These are phyloP conservation scores for Leucoraja ocellata DNA, from an alignment of 2,797 vertebrate genomes.

Conservation along the genomic window DNA sequence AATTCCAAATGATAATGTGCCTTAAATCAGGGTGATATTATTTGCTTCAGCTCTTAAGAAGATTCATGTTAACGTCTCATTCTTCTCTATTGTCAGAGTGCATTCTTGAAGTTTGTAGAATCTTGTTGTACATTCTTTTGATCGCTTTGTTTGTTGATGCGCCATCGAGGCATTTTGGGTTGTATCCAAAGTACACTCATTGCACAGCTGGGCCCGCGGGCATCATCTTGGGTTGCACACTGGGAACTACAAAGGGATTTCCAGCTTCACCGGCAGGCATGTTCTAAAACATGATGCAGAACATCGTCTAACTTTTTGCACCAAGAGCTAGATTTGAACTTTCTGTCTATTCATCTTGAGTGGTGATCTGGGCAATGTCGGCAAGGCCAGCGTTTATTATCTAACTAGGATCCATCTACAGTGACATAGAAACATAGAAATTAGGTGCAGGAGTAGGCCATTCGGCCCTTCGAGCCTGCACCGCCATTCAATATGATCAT, in stretches of 20 bases:
- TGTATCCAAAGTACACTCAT: slow-evolving; percentile 27
- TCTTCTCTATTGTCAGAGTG: background rate
- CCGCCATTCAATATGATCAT: too few relatives aligned
- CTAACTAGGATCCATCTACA: too few relatives aligned
- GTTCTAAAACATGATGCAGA: background rate
- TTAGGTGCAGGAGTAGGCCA: too few relatives aligned
- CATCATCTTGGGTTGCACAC: background rate
- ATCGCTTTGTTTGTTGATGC: slow-evolving; percentile 24
- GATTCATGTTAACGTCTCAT: background rate
- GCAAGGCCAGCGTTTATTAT: too few relatives aligned
- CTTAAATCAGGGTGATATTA: background rate
- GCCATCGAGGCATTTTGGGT: background rate
- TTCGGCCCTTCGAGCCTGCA: too few relatives aligned
- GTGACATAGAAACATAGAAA: too few relatives aligned
- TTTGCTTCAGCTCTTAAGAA: background rate
- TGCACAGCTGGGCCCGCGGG: background rate
- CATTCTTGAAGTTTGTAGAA: background rate
- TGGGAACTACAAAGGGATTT: background rate
- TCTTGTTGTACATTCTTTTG: slow-evolving; percentile 33
- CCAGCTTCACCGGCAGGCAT: background rate
- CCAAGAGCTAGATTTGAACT: background rate
- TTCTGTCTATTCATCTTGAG: background rate
- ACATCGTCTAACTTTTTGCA: background rate
- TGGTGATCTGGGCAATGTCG: too few relatives aligned
- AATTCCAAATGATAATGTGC: background rate